phyloP scores from a whole-genome alignment of 1,140 invertebrate genomes.

The Capitella teleta region DNA sequence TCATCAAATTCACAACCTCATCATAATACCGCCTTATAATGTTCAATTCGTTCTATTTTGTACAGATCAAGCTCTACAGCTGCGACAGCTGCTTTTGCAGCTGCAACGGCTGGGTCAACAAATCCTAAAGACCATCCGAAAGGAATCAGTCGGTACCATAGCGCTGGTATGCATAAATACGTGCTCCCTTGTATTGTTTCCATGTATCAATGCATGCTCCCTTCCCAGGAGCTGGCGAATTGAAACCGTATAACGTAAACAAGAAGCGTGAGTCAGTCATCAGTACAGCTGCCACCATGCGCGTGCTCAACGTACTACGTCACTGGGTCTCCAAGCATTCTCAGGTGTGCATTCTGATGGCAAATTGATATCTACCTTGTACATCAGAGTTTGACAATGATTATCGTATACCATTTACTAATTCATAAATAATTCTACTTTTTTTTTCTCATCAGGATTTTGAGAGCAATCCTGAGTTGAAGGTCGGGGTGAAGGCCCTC shows the following conservation, averaged over 20 bases:
- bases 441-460: slow-evolving; percentile 78
- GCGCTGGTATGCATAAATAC: no score
- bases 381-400: not conserved
- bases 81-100: slow-evolving; percentile 81
- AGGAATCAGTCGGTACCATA: slow-evolving; percentile 33
- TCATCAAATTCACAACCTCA: no score
- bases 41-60: no score
- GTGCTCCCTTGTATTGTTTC: no score
- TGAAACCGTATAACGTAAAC: slow-evolving; percentile 28
- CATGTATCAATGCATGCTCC: not conserved
- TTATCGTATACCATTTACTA: not conserved
- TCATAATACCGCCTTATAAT: no score
- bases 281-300: slow-evolving; percentile 83
- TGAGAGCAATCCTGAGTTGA: slow-evolving; percentile 63
- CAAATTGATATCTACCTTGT: not conserved
- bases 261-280: slow-evolving; percentile 71
- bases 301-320: slow-evolving; percentile 78
- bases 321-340: slow-evolving; percentile 62
- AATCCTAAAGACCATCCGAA: slow-evolving; percentile 23
- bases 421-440: no score
- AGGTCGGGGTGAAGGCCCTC: slow-evolving; percentile 70
- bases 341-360: slow-evolving; percentile 23
- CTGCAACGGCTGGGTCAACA: slow-evolving; percentile 68
- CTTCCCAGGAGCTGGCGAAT: slow-evolving; percentile 31
- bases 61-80: slow-evolving; percentile 76